Evolutionary conservation across 1,140 invertebrate genomes (phyloP), one percentile per base, ranked within the genome.

Genomic region (Notospermus geniculatus): DNA sequence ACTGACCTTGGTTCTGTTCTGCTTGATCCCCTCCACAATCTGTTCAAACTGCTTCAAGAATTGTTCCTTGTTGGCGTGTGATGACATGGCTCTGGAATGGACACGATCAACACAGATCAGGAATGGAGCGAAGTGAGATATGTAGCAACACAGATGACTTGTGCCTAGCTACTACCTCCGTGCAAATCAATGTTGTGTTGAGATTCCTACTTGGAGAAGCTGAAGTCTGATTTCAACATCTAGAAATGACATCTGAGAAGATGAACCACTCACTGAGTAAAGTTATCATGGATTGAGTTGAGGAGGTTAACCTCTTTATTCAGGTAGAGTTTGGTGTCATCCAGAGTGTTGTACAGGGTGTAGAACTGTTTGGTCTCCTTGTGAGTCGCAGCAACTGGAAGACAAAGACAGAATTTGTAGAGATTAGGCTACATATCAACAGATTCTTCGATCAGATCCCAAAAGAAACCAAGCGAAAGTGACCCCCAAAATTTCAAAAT

Each of bases 301-400:
- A 98, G 80, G 43, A 98, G 81, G 23, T 89, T 78, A 7, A 80
- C 71, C 83, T 98, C 95, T 77, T 95, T 97, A 52, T 88, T 88
- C 63, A 97, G 86, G 81, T 97, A 97, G 28, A 90, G 82, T 78
- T 92, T 91, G 2, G 91, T 92, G 82, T 97, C 95, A 77, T 94
- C 90, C n/a, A 98, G 82, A 4, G 91, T 94, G 81, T 98, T 98
- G 78, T 96, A 95, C 57, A 97, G 84, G 29, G 92, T 95, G 76
- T 94, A 98, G 84, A 94, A 96, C 83, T 97, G 93, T 79, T 97
- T 97, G 0, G 94, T 97, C 85, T 98, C 94, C 76, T 91, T 90
- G 73, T 98, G 93, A 72, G 93, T 97, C 28, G 90, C 88, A 62
- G 92, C 89, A 76, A 98, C 93, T 95, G 78, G 60, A 87, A 62